A percentile compares a stretch with the other conserved stretches of the same genome.
These are phyloP conservation scores for Drosophila tanythrix DNA, from an alignment of 2,888 invertebrate species.

Conservation along the genomic window DNA sequence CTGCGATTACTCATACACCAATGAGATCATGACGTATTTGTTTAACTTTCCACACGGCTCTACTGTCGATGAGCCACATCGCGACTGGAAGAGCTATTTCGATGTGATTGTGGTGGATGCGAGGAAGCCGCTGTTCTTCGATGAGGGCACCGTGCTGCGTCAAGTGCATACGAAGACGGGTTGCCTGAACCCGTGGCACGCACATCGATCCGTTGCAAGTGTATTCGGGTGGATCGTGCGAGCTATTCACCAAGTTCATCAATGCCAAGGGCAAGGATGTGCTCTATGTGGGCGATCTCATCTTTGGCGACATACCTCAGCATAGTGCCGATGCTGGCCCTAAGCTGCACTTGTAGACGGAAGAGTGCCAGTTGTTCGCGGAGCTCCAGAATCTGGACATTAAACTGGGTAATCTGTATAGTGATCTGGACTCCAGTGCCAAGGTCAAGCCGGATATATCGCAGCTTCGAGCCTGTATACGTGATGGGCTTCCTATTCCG, in stretches of 20 bases:
- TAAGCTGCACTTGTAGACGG: conserved; percentile 99
- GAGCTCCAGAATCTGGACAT: conserved; percentile 95
- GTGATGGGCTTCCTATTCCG: conserved; percentile 98
- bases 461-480: conserved; percentile 92
- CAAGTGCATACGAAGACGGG: conserved; percentile 97
- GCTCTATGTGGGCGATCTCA: conserved; percentile 98
- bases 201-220: conserved; percentile 94
- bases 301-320: conserved; percentile 98
- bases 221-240: conserved; percentile 90
- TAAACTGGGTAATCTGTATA: conserved; percentile 96
- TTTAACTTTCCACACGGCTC: conserved; percentile 95
- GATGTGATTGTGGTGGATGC: conserved; percentile 99
- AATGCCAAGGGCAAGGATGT: conserved; percentile 99
- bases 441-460: conserved; percentile 98
- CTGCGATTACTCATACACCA: conserved; percentile 97
- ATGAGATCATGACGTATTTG: conserved; percentile 97
- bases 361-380: conserved; percentile 96
- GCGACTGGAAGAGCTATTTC: conserved; percentile 97
- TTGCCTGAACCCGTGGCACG: conserved; percentile 94
- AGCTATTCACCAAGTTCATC: conserved; percentile 97
- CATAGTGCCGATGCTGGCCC: conserved; percentile 98
- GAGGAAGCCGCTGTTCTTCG: conserved; percentile 97
- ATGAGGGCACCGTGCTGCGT: conserved; percentile 97
- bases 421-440: conserved; percentile 97
- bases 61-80: conserved; percentile 89